Conservation (phyloP, 2,888 invertebrate genomes). For the Sphaerophoria rueppellii region DNA sequence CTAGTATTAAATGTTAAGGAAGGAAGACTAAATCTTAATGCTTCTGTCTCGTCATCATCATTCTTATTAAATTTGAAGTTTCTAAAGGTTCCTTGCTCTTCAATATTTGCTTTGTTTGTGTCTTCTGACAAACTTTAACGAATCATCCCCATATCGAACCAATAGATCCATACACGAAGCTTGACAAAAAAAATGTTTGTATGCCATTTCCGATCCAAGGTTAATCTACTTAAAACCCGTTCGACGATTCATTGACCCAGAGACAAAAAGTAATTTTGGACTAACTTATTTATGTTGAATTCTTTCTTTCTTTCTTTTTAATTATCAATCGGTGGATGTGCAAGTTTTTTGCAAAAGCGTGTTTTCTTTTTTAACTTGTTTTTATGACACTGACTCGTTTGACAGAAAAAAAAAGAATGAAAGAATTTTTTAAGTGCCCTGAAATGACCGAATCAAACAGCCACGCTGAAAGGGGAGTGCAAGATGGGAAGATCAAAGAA, state of each 20-base stretch:
- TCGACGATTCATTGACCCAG: constrained; percentile 71
- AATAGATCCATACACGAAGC: constrained; percentile 21
- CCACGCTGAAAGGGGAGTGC: background rate
- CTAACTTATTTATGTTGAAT: background rate
- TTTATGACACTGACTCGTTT: constrained; percentile 39
- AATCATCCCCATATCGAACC: background rate
- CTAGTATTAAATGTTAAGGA: too few species aligned
- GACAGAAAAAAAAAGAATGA: constrained; percentile 37
- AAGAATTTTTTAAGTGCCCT: constrained; percentile 50
- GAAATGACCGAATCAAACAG: constrained; percentile 48
- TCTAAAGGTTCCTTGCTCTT: too few species aligned
- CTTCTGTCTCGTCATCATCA: too few species aligned
- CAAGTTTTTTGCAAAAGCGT: constrained; percentile 48
- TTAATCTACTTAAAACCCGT: constrained; percentile 63
- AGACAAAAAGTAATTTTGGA: constrained; percentile 54
- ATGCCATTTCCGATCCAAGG: constrained; percentile 71
- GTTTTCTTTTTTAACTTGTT: constrained; percentile 3
- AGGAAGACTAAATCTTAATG: too few species aligned
- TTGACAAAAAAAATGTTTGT: constrained; percentile 30
- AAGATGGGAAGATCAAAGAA: constrained; percentile 24
- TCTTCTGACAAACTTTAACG: background rate
- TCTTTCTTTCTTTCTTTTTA: constrained; percentile 31
- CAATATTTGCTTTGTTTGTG: too few species aligned
- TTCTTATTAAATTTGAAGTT: too few species aligned
- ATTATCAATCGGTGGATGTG: constrained; percentile 19